Percentiles rank a stretch among this genome's conserved stretches.
phyloP scores from a whole-genome alignment of 2,113 vertebrate species.

The Gallinago jamesoni region DNA sequence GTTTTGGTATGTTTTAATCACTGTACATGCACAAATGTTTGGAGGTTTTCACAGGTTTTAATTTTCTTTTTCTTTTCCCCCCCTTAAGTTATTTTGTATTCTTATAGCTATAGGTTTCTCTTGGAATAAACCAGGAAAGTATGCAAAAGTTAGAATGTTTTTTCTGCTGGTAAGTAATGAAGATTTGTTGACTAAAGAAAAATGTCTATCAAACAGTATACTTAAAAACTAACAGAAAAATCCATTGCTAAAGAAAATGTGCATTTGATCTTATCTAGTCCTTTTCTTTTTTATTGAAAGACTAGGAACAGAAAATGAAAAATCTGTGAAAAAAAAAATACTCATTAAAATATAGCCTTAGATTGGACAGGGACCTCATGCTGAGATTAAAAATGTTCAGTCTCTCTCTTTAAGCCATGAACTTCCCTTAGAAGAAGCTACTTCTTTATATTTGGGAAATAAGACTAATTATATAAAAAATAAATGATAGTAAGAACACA shows the following conservation, averaged over 20 bases:
- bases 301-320: neutral
- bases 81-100: neutral
- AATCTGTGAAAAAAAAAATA: neutral
- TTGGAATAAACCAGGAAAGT: neutral
- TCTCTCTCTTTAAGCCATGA: neutral
- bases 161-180: neutral
- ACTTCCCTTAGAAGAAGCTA: neutral
- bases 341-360: neutral
- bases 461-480: neutral
- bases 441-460: neutral
- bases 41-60: accelerated
- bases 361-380: neutral
- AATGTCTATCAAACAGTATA: neutral
- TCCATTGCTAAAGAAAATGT: neutral
- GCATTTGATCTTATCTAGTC: neutral
- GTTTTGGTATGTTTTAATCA: neutral
- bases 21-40: neutral
- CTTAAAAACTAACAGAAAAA: neutral
- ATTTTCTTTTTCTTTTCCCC: accelerated
- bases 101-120: neutral
- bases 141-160: neutral
- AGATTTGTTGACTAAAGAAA: neutral
- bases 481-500: neutral
- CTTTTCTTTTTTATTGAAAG: neutral
- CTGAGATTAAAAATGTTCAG: neutral